phyloP scores from a whole-genome alignment of 2,888 invertebrate species.

The Gnatocerus cornutus region DNA sequence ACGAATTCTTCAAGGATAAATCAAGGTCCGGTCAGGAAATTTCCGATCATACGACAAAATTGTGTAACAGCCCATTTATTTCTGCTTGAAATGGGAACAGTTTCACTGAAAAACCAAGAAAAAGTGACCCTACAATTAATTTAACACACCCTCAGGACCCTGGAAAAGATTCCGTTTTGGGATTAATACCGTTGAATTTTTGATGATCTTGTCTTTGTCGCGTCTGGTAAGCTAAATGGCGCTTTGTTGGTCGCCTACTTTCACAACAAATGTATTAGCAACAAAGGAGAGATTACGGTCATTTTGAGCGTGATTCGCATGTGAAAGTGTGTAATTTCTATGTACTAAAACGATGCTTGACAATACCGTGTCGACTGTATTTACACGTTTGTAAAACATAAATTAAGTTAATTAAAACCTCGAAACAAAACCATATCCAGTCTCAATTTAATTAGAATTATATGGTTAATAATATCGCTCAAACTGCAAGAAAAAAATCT shows the following conservation, averaged over 20 bases:
- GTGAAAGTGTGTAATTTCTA: conserved; percentile 20
- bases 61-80: no score
- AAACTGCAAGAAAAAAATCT: no score
- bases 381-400: conserved; percentile 17
- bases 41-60: no score
- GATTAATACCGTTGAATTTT: neutral
- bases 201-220: no score
- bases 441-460: neutral
- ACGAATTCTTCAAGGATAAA: no score
- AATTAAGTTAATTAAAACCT: conserved; percentile 19
- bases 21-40: no score
- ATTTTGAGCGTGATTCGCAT: conserved; percentile 28
- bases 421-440: conserved; percentile 1
- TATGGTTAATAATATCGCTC: conserved; percentile 5
- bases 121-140: no score
- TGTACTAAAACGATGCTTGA: conserved; percentile 3
- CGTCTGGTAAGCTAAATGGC: neutral
- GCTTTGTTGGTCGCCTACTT: conserved; percentile 17
- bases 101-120: no score
- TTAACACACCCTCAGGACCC: no score
- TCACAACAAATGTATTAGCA: conserved; percentile 17
- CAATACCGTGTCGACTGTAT: conserved; percentile 6
- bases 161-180: no score
- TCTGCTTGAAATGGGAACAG: no score
- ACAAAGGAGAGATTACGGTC: conserved; percentile 22